phyloP scores from a whole-genome alignment of 2,888 invertebrate genomes.

The Dynastes tityus region DNA sequence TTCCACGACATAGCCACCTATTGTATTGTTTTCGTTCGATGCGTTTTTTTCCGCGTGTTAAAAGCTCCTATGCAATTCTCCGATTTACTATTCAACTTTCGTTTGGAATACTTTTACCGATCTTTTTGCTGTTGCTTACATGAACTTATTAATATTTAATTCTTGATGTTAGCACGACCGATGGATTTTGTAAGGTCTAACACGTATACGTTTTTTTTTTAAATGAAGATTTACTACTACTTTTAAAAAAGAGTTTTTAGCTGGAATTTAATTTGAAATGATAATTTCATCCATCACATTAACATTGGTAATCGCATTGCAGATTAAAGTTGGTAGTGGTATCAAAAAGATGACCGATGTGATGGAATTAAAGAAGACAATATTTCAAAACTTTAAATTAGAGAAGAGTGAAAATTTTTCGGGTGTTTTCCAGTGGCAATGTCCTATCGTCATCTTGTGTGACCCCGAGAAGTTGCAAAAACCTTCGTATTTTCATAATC shows the following conservation, averaged over 20 bases:
- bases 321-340: too few species aligned
- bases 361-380: too few species aligned
- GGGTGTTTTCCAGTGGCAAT: too few species aligned
- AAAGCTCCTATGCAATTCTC: slow-evolving; percentile 22
- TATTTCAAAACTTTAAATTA: too few species aligned
- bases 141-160: slow-evolving; percentile 19
- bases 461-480: too few species aligned
- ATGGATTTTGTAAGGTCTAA: background rate
- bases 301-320: too few species aligned
- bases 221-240: background rate
- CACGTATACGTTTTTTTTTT: background rate
- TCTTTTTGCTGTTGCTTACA: slow-evolving; percentile 9
- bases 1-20: slow-evolving; percentile 48
- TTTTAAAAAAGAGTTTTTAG: background rate
- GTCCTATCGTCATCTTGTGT: too few species aligned
- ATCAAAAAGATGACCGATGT: too few species aligned
- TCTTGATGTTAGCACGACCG: background rate
- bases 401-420: too few species aligned
- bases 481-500: too few species aligned
- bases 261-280: background rate
- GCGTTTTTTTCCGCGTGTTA: slow-evolving; percentile 47
- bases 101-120: slow-evolving; percentile 38
- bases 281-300: too few species aligned
- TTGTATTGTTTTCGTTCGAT: slow-evolving; percentile 41
- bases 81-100: slow-evolving; percentile 18